Evolutionary conservation across 1,140 invertebrate genomes (phyloP).

Genomic region (Atta cephalotes): DNA sequence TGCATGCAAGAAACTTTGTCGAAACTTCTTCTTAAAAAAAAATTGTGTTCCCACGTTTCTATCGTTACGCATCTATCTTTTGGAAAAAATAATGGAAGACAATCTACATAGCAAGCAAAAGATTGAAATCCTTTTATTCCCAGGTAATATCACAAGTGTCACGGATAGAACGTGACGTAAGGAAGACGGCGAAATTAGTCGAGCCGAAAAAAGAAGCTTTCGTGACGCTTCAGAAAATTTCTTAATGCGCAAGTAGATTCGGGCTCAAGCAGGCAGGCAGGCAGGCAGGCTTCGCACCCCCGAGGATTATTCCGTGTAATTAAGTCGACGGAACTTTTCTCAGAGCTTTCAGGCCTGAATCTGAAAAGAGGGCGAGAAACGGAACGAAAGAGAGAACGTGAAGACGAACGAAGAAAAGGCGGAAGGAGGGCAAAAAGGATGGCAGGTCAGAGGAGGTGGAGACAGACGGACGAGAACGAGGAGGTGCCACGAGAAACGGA

Average conservation of each 20-base stretch:
- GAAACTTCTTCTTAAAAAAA: neutral
- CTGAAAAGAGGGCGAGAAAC: constrained; percentile 52
- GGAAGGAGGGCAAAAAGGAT: constrained; percentile 39
- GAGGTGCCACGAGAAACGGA: constrained; percentile 71
- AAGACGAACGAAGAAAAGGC: constrained; percentile 23
- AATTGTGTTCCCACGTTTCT: constrained; percentile 41
- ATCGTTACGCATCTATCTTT: constrained; percentile 16
- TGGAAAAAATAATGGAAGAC: constrained; percentile 15
- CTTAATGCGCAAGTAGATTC: constrained; percentile 72
- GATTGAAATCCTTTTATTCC: neutral
- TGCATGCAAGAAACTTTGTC: neutral
- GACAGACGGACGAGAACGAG: constrained; percentile 61
- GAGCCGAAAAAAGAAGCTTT: constrained; percentile 61
- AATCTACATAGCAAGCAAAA: neutral
- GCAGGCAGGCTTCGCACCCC: constrained; percentile 71
- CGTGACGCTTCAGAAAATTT: constrained; percentile 73
- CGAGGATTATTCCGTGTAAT: constrained; percentile 86
- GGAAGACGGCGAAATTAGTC: constrained; percentile 27
- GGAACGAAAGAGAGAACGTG: constrained; percentile 48
- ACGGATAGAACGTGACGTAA: neutral
- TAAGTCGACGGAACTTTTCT: constrained; percentile 84
- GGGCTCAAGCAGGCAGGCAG: constrained; percentile 29
- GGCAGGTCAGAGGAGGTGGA: constrained; percentile 33
- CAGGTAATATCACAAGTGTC: neutral
- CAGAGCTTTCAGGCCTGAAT: constrained; percentile 76